Evolutionary conservation across 1,140 invertebrate genomes (phyloP), one percentile per base, ranked within the genome.

Genomic region (Matsumurasca onukii): DNA sequence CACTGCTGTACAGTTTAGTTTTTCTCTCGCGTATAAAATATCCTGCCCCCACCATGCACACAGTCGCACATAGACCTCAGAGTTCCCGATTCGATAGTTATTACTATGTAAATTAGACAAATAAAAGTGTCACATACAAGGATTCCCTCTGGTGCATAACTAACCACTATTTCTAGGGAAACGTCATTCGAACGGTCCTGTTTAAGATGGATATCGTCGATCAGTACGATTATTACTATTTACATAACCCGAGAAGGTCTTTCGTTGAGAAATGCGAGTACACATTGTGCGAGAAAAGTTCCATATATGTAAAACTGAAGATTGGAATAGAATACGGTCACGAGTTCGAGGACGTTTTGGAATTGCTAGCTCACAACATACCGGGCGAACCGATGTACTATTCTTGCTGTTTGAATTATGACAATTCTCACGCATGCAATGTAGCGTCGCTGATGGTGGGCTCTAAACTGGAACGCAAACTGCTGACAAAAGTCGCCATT

Each of bases 181-280:
- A n/a, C n/a, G n/a, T n/a, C n/a, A n/a, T n/a, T n/a, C n/a, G n/a
- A n/a, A n/a, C n/a, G n/a, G n/a, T n/a, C n/a, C n/a, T n/a, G n/a
- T n/a, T n/a, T n/a, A n/a, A n/a, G n/a, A 52, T 52, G 49, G 49
- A 52, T 20, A 22, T 52, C 12, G 49, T 52, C 12, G 49, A 12
- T 22, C 12, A 17, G 49, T 52, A 52, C 49, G 49, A 52, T 52
- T 52, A 52, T 22, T 52, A 52, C 22, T 52, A 17, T 22, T 52
- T 15, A 5, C 9, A 52, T 3, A 52, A 22, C 12, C 49, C 49
- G 9, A 5, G 5, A 3, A 12, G 49, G 49, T 17, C 3, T 12
- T 22, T 22, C 49, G 20, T 17, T 22, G 12, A 12, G 9, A 5
- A 22, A 5, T 52, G 49, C 20, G 20, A 22, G 12, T 52, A 15